These are phyloP conservation scores for Asarcornis scutulata DNA, from an alignment of 2,113 vertebrate genomes.

Conservation along the genomic window DNA sequence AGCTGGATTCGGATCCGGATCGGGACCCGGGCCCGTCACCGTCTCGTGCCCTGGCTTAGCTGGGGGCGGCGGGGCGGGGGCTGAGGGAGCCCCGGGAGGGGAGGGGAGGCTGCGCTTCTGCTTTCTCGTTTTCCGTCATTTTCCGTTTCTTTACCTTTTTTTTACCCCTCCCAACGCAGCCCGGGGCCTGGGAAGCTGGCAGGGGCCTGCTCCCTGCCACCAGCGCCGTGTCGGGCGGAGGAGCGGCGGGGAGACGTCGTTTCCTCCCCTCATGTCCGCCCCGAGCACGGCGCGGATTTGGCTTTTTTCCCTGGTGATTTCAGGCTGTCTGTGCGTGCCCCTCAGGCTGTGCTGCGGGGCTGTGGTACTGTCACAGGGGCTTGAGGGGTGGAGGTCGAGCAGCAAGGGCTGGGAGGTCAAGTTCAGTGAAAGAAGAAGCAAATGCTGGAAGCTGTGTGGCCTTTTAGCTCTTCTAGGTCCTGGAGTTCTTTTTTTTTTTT, in stretches of 20 bases:
- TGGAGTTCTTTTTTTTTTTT: not conserved
- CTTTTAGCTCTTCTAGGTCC: not conserved
- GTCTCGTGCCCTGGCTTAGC: no score
- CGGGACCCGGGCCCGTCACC: no score
- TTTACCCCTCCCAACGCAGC: no score
- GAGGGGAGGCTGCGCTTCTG: no score
- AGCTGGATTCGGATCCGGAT: no score
- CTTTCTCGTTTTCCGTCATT: no score
- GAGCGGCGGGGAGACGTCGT: not conserved
- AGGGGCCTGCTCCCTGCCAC: no score
- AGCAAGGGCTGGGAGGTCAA: not conserved
- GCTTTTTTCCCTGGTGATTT: not conserved
- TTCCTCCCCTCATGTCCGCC: not conserved
- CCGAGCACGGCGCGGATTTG: not conserved
- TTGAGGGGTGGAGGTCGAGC: not conserved
- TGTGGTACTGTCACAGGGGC: not conserved
- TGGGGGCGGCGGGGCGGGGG: no score
- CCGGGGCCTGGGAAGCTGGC: no score
- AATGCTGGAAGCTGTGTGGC: not conserved
- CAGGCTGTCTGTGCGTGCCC: fast-evolving
- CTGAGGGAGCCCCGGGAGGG: no score
- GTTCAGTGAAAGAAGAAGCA: not conserved
- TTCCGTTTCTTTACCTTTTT: no score
- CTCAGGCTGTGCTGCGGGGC: not conserved
- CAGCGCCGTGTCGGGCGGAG: no score